These are phyloP conservation scores for Helicoverpa armigera DNA, from an alignment of 1,140 invertebrate species.

Conservation along the genomic window DNA sequence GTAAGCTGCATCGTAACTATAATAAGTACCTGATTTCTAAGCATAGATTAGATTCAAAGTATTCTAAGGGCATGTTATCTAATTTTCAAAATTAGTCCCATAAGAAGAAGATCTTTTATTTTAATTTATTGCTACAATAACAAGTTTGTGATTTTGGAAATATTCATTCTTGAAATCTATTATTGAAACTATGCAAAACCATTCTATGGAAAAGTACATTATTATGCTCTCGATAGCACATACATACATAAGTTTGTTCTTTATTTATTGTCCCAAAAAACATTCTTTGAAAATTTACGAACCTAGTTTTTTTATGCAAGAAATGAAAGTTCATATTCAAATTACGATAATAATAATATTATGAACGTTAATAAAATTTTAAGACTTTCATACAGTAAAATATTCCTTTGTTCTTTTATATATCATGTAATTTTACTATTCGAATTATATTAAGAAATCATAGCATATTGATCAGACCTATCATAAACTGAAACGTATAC, in stretches of 20 bases:
- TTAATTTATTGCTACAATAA: too few species aligned
- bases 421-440: background rate
- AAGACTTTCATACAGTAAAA: background rate
- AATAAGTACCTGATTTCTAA: background rate
- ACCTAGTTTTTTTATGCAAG: background rate
- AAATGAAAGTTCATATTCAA: slow-evolving; percentile 2
- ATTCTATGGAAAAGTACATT: too few species aligned
- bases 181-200: background rate
- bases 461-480: slow-evolving; percentile 1
- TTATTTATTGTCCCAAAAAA: too few species aligned
- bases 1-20: background rate
- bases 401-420: background rate
- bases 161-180: background rate
- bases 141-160: background rate
- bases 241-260: too few species aligned
- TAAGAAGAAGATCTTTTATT: too few species aligned
- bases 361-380: background rate
- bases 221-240: too few species aligned
- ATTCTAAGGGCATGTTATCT: background rate
- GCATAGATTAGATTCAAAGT: background rate
- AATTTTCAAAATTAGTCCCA: too few species aligned
- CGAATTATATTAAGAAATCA: background rate
- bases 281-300: too few species aligned
- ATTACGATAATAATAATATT: slow-evolving; percentile 9
- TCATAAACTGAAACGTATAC: background rate